These are phyloP conservation scores for Thunnus maccoyii DNA, from an alignment of 2,113 vertebrate genomes.

Conservation along the genomic window DNA sequence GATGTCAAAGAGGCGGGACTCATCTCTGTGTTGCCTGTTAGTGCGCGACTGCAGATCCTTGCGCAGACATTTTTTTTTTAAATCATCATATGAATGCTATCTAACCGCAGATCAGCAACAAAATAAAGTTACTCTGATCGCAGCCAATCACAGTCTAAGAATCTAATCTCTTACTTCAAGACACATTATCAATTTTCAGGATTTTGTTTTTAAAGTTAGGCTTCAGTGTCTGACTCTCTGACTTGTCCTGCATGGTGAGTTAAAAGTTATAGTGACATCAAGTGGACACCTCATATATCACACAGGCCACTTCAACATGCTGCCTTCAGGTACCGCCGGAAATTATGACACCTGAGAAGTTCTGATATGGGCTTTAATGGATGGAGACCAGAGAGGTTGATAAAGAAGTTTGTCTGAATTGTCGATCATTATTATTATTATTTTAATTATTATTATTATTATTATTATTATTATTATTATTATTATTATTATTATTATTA, in stretches of 20 bases:
- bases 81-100: not conserved
- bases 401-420: no score
- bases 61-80: no score
- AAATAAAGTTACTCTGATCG: not conserved
- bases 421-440: no score
- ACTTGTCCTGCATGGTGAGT: not conserved
- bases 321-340: conserved; percentile 25
- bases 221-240: not conserved
- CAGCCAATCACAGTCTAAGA: no score
- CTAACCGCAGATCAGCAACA: not conserved
- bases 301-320: not conserved
- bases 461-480: no score
- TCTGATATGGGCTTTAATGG: not conserved
- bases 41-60: not conserved
- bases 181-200: not conserved
- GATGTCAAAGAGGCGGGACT: conserved; percentile 38
- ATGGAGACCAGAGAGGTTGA: not conserved
- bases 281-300: conserved; percentile 35
- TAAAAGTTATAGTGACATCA: conserved; percentile 50
- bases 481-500: no score
- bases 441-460: no score
- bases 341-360: not conserved
- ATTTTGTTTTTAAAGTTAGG: not conserved
- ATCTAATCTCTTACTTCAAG: not conserved
- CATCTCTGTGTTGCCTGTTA: not conserved